Evolutionary conservation across 2,113 vertebrate species (phyloP).

Genomic region (Orycteropus afer): DNA sequence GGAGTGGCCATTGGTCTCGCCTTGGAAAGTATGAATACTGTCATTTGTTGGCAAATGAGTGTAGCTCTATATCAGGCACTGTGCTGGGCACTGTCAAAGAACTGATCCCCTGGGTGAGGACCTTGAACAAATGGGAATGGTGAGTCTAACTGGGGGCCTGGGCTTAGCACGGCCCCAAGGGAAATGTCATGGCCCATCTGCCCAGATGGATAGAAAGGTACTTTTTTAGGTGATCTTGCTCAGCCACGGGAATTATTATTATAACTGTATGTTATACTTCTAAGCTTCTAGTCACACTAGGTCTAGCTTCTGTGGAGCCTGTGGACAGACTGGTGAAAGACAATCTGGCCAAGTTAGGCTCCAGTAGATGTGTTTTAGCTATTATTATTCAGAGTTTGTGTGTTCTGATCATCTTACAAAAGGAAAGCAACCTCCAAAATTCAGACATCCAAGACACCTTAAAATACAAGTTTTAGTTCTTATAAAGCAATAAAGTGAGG

Average conservation of each 20-base stretch:
- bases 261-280: neutral
- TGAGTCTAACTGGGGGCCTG: neutral
- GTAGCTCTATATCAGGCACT: neutral
- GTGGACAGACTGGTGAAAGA: neutral
- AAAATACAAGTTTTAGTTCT: neutral
- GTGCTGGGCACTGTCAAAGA: neutral
- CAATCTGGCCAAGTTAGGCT: neutral
- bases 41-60: neutral
- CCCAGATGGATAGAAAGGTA: neutral
- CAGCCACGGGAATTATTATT: neutral
- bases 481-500: neutral
- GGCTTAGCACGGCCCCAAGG: neutral
- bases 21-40: neutral
- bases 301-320: neutral
- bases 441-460: neutral
- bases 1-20: neutral
- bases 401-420: neutral
- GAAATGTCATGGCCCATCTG: neutral
- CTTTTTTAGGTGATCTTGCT: neutral
- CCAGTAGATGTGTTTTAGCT: neutral
- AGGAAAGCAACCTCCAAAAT: neutral
- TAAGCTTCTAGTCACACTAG: neutral
- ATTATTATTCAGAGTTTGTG: neutral
- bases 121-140: neutral
- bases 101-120: neutral